Evolutionary conservation across 2,888 invertebrate genomes (phyloP).

Genomic region (Plagodis dolabraria): DNA sequence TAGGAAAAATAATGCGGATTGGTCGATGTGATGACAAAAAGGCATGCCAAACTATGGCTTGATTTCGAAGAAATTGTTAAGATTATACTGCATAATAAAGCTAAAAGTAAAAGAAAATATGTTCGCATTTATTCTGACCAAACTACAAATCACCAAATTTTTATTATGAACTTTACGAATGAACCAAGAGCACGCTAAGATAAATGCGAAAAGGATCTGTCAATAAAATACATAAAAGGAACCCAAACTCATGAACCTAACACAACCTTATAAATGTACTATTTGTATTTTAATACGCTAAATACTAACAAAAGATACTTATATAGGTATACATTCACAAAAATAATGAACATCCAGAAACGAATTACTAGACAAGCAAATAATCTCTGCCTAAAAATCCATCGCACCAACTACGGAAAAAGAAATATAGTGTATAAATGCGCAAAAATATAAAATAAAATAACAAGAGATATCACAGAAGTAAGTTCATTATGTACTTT

Average conservation of each 20-base stretch:
- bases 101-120: not conserved
- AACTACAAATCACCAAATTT: not conserved
- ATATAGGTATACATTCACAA: too few species aligned
- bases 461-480: too few species aligned
- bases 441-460: too few species aligned
- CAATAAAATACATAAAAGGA: slow-evolving; percentile 1
- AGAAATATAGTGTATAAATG: too few species aligned
- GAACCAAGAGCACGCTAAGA: not conserved
- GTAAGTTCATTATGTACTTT: too few species aligned
- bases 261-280: not conserved
- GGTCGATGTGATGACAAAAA: not conserved
- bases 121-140: slow-evolving; percentile 1
- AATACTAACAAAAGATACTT: too few species aligned
- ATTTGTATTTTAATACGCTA: too few species aligned
- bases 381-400: too few species aligned
- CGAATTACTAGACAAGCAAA: too few species aligned
- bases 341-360: too few species aligned
- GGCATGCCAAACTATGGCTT: not conserved
- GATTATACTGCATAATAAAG: not conserved
- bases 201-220: not conserved
- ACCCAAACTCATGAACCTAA: too few species aligned
- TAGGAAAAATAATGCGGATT: not conserved
- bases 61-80: not conserved
- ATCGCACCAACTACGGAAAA: too few species aligned
- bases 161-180: not conserved